Base-by-base conservation (phyloP, 2,797 vertebrate species). In the Bovichtus diacanthus region DNA sequence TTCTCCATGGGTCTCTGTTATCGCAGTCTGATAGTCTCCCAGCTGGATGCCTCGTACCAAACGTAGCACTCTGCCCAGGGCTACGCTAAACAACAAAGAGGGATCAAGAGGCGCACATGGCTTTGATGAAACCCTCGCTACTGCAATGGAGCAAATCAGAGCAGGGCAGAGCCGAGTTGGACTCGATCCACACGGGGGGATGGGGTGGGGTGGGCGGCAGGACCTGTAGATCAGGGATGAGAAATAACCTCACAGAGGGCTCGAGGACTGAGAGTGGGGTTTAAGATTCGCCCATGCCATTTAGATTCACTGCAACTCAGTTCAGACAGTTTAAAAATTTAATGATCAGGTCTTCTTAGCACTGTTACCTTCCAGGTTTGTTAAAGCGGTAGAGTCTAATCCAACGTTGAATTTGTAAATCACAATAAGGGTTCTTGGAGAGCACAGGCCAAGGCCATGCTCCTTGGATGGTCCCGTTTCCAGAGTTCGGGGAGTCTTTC, bases 91-190 rank as follows among this genome's bases (percentile, higher is more conserved):
- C 80, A 87, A 83, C 84, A 90, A 83, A 87, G 70, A 49, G 69
- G 78, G 86, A 86, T 90, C 80, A 84, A 80, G 78, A 58, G 4
- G 56, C 2, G 13, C 88, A 83, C 88, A 85, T 90, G 88, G 81
- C 75, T 90, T 87, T 85, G 84, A 90, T 91, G 62, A 88, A 84
- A 69, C 51, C 51, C 76, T 69, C 21, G 21, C 75, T 72, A 68
- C 82, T 61, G 72, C 54, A 68, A 6, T 41, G 23, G 56, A 87
- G 82, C 61, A 70, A 81, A 88, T 85, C 79, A 74, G 73, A 70
- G 73, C 60, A 2, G 66, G 53, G 61, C 64, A 54, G 70, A 71
- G 63, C 55, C 29, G 69, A 74, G 62, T 1, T 82, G 86, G 80
- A 86, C 68, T 58, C 3, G 2, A 29, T 85, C 80, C 80, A 82